Conservation (phyloP, 2,888 invertebrate genomes). For the Brachyopa scutellaris region DNA sequence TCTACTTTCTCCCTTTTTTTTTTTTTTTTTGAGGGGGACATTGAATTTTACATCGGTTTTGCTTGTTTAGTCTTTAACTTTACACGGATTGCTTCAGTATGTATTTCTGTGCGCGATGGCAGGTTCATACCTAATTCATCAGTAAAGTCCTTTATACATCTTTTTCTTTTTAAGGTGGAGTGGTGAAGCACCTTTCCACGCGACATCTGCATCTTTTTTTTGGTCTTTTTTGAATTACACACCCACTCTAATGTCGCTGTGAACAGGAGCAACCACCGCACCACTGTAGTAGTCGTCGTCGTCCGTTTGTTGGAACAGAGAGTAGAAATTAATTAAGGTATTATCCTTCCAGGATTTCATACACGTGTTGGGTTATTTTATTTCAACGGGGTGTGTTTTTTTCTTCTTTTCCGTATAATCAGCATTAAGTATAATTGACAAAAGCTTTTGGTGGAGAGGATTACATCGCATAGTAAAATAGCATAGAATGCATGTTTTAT, state of each 20-base stretch:
- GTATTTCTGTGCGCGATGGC: slow-evolving; percentile 4
- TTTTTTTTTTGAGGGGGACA: neutral
- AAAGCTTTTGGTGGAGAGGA: slow-evolving; percentile 6
- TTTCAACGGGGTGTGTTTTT: too few species aligned
- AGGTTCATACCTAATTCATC: slow-evolving; percentile 51
- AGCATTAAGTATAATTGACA: slow-evolving; percentile 31
- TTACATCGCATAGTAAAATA: slow-evolving; percentile 31
- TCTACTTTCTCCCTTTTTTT: slow-evolving; percentile 4
- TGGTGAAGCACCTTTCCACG: neutral
- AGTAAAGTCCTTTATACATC: slow-evolving; percentile 25
- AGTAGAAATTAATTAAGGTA: slow-evolving; percentile 55
- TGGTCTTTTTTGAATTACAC: neutral
- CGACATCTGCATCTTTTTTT: slow-evolving; percentile 6
- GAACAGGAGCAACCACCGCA: neutral
- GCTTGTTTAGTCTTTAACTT: slow-evolving; percentile 36
- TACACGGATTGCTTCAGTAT: slow-evolving; percentile 39
- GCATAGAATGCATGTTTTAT: slow-evolving; percentile 55
- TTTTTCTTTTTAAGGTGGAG: neutral
- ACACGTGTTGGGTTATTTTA: slow-evolving; percentile 23
- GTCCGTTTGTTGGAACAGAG: neutral
- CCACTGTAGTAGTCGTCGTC: neutral
- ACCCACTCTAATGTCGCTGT: neutral
- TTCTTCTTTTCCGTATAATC: slow-evolving; percentile 13
- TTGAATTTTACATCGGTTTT: slow-evolving; percentile 49
- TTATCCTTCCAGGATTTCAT: slow-evolving; percentile 38